Base-by-base conservation (phyloP, 1,140 invertebrate species). In the Drepana arcuata region DNA sequence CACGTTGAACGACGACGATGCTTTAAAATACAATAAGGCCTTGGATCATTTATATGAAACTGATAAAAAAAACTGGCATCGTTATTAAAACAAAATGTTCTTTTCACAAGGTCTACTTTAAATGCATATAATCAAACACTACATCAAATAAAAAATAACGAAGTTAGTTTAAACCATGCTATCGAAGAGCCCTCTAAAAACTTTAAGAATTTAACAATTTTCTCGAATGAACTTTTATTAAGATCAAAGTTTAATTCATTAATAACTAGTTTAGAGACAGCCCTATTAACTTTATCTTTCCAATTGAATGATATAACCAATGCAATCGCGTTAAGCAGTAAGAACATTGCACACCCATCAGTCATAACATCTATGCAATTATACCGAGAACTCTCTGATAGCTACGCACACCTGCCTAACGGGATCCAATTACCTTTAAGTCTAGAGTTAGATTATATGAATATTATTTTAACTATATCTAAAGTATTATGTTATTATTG, bases 261-360 rank as follows among this genome's bases (percentile, higher is more conserved):
- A n/a, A 9, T 43, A 13, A 47, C 32, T 29, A 32, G 13, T n/a
- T 25, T 44, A 34, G 40, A 53, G 41, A 15, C 34, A 16, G 24
- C 16, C 7, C 14, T 53, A 29, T 21, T 48, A n/a, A 39, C 45
- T 7, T 14, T 53, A 24, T 53, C 50, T 9, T 53, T 53, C 26
- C 28, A 48, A 30, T 9, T 53, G n/a, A n/a, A n/a, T n/a, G n/a
- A 53, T 14, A 41, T 48, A 16, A 13, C 36, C 2, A 47, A 44
- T 16, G 15, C 37, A 7, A 26, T 53, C 2, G 3, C 44, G 11
- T 43, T 53, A 9, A 26, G 30, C 27, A 48, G 18, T 9, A 16
- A 15, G 1, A 48, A 48, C 30, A 41, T 33, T 16, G 7, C 48
- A 6, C 43, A 53, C 29, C 44, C 44, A 1, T 24, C 44, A 7